These are phyloP conservation scores for Pogonomyrmex californicus DNA, from an alignment of 1,140 invertebrate species.

Conservation along the genomic window DNA sequence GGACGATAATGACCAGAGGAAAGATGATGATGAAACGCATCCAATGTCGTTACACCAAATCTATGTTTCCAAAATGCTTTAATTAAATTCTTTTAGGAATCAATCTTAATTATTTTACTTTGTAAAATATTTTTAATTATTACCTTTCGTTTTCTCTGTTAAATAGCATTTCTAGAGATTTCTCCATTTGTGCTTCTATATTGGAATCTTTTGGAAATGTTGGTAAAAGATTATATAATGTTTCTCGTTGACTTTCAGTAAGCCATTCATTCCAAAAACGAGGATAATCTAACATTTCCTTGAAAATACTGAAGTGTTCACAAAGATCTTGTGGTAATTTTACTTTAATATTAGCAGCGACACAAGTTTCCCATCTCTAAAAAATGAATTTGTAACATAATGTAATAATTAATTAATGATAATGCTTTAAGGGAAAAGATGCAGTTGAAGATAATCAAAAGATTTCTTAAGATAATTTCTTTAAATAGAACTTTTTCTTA, in stretches of 20 bases:
- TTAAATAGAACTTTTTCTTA: too few species aligned
- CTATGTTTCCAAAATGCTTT: constrained; percentile 73
- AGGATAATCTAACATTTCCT: constrained; percentile 87
- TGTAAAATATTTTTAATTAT: neutral
- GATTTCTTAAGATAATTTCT: too few species aligned
- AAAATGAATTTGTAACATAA: constrained; percentile 52
- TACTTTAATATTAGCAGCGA: constrained; percentile 83
- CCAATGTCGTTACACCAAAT: constrained; percentile 83
- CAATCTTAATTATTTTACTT: neutral
- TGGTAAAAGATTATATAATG: constrained; percentile 87
- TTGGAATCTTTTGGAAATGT: constrained; percentile 88
- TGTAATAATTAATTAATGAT: neutral
- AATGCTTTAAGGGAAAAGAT: neutral
- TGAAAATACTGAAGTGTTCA: constrained; percentile 87
- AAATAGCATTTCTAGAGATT: constrained; percentile 89
- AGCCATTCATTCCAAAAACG: constrained; percentile 87
- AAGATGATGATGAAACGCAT: constrained; percentile 88
- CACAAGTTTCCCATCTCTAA: constrained; percentile 85
- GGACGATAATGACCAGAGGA: constrained; percentile 89
- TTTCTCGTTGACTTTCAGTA: constrained; percentile 86
- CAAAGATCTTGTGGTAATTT: constrained; percentile 87
- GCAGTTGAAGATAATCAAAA: too few species aligned
- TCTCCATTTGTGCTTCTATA: constrained; percentile 88
- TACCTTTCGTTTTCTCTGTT: constrained; percentile 89
- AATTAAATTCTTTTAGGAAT: neutral